Evolutionary conservation across 2,113 vertebrate genomes (phyloP).

Genomic region (Laterallus jamaicensis): DNA sequence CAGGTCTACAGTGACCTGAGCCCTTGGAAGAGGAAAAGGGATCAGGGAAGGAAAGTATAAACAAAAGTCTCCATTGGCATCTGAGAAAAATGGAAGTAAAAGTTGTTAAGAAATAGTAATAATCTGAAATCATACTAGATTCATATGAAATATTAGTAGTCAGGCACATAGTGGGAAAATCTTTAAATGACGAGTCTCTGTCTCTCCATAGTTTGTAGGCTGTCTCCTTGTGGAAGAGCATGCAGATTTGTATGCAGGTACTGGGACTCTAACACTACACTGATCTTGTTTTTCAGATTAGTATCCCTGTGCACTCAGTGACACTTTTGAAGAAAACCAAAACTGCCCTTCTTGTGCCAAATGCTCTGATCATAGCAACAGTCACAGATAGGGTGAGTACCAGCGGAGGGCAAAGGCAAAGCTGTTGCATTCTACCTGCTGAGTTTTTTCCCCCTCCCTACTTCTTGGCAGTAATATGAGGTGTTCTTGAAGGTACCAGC

Average conservation of each 20-base stretch:
- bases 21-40: not conserved
- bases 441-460: not conserved
- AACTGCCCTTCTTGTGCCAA: conserved; percentile 94
- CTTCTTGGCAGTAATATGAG: not conserved
- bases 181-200: not conserved
- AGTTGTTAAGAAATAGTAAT: not conserved
- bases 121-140: not conserved
- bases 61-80: not conserved
- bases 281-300: conserved; percentile 83
- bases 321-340: conserved; percentile 94
- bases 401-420: not conserved
- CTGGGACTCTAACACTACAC: not conserved
- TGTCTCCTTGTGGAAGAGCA: not conserved
- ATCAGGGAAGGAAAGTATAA: not conserved
- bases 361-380: conserved; percentile 89
- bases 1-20: not conserved
- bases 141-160: not conserved
- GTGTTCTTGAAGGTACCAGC: not conserved
- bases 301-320: conserved; percentile 87
- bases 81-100: not conserved
- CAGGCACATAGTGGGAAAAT: not conserved
- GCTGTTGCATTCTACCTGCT: not conserved
- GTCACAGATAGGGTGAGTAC: conserved; percentile 84
- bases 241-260: fast-evolving
- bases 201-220: not conserved